Percentiles rank a stretch among this genome's conserved stretches.
Evolutionary conservation across 2,888 invertebrate genomes (phyloP).

Genomic region (Coremacera marginata): DNA sequence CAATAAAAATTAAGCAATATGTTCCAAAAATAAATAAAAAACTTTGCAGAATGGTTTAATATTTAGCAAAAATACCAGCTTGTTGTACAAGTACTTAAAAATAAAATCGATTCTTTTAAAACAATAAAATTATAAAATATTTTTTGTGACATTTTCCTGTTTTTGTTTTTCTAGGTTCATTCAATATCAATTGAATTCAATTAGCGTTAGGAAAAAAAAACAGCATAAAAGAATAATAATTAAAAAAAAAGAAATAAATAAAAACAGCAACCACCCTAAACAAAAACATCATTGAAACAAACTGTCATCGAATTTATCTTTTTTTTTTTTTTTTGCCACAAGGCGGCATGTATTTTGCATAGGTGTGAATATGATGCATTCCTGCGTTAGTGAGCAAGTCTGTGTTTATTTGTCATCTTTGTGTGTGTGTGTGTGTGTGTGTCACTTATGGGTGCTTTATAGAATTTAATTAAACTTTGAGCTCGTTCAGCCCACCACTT

Average conservation of each 20-base stretch:
- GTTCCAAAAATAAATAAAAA: no score
- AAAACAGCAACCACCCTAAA: neutral
- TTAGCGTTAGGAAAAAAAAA: neutral
- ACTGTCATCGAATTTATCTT: no score
- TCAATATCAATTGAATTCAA: constrained; percentile 16
- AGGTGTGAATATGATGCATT: no score
- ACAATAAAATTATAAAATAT: no score
- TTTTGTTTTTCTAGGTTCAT: neutral
- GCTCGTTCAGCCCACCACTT: no score
- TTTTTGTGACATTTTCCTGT: neutral
- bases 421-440: constrained; percentile 1
- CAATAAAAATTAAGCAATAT: no score
- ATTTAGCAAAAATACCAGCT: no score
- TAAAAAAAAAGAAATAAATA: constrained; percentile 4
- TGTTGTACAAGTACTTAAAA: no score
- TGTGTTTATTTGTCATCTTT: neutral
- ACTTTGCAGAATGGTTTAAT: no score
- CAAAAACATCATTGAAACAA: neutral
- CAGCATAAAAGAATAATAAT: neutral
- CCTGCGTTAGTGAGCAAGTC: neutral
- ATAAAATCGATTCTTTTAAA: no score
- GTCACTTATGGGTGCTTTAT: constrained; percentile 2
- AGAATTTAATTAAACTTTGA: constrained; percentile 14
- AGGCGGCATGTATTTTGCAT: no score
- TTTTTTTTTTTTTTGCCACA: no score